Percentiles rank a stretch among this genome's conserved stretches.
These are phyloP conservation scores for Loris lydekkerianus DNA, from an alignment of 2,797 vertebrate genomes.

Conservation along the genomic window DNA sequence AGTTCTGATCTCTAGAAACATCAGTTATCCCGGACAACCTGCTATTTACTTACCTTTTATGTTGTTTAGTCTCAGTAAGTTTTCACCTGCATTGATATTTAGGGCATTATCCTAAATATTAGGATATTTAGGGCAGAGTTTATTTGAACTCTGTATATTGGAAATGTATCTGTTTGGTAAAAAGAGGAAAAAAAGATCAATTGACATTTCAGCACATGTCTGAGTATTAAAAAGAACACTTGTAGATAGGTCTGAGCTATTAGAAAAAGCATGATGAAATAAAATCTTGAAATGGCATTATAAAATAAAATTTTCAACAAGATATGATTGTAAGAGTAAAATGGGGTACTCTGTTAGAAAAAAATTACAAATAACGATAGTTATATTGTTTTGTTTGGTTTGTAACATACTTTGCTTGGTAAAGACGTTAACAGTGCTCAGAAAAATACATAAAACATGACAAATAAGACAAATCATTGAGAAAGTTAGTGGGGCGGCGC, in stretches of 20 bases:
- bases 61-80: conserved; percentile 23
- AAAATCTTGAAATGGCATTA: neutral
- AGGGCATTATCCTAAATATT: neutral
- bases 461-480: conserved; percentile 29
- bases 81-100: conserved; percentile 13
- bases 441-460: conserved; percentile 2
- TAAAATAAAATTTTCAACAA: conserved; percentile 10
- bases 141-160: neutral
- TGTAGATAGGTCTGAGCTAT: neutral
- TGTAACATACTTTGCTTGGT: neutral
- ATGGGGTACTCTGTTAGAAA: neutral
- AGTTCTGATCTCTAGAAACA: neutral
- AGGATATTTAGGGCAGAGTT: neutral
- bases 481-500: neutral
- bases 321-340: neutral
- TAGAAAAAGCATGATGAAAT: neutral
- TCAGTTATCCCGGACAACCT: neutral
- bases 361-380: neutral
- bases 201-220: neutral
- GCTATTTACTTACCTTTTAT: neutral
- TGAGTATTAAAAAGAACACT: neutral
- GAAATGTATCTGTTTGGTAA: conserved; percentile 26
- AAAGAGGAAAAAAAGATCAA: neutral
- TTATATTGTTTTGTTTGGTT: neutral
- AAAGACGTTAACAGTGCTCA: conserved; percentile 53